Percentiles rank a stretch among this genome's conserved stretches.
Evolutionary conservation across 1,140 invertebrate genomes (phyloP).

Genomic region (Neelides sp.): DNA sequence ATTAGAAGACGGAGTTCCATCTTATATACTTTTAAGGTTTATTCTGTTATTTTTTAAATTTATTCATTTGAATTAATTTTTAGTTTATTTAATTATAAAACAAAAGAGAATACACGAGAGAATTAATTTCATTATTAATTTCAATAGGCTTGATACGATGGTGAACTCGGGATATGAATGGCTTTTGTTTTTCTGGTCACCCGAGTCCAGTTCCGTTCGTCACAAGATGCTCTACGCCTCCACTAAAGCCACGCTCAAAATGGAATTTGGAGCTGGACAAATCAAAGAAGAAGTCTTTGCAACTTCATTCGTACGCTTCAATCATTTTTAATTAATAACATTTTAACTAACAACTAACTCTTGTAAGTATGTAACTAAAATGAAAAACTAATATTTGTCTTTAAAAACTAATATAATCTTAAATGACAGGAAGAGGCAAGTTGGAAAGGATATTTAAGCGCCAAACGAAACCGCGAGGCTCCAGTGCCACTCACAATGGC

Average conservation of each 20-base stretch:
- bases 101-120: background rate
- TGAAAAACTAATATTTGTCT: constrained; percentile 1
- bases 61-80: too few relatives aligned
- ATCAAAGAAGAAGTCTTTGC: constrained; percentile 89
- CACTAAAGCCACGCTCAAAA: constrained; percentile 93
- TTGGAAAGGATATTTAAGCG: constrained; percentile 64
- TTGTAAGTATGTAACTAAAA: background rate
- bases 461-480: constrained; percentile 59
- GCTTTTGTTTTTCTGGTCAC: constrained; percentile 89
- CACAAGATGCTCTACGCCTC: constrained; percentile 99
- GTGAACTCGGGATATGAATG: constrained; percentile 76
- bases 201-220: constrained; percentile 72
- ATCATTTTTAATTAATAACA: constrained; percentile 19
- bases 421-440: constrained; percentile 60
- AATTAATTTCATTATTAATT: constrained; percentile 7
- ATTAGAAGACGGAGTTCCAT: constrained; percentile 75
- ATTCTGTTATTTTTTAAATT: constrained; percentile 17
- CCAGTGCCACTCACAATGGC: constrained; percentile 77
- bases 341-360: background rate
- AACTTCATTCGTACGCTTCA: constrained; percentile 50
- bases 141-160: constrained; percentile 61
- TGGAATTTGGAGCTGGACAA: constrained; percentile 79
- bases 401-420: constrained; percentile 31
- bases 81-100: too few relatives aligned
- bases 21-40: constrained; percentile 78